phyloP scores from a whole-genome alignment of 2,797 vertebrate species.

The Meriones psammophilus region DNA sequence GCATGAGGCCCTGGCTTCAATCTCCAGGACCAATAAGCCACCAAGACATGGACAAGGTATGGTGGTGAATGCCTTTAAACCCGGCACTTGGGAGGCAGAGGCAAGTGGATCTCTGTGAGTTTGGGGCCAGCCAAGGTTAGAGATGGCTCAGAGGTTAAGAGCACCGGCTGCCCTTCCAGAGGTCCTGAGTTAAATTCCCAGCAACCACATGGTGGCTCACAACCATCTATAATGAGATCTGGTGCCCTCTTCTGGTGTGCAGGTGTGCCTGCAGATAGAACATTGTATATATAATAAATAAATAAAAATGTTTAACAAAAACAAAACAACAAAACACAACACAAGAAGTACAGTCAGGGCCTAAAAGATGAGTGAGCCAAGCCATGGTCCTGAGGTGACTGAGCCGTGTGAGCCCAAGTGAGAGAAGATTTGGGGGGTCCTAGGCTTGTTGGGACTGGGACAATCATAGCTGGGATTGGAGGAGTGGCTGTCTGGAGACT shows the following conservation, averaged over 20 bases:
- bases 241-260: no score
- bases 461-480: background rate
- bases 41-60: background rate
- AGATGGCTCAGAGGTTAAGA: no score
- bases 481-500: background rate
- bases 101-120: background rate
- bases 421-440: conserved; percentile 20
- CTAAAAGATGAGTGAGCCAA: conserved; percentile 21
- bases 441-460: conserved; percentile 43
- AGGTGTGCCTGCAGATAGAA: no score
- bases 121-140: background rate
- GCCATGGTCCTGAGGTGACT: background rate
- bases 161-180: no score
- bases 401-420: conserved; percentile 51
- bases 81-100: background rate
- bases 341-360: background rate
- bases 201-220: no score
- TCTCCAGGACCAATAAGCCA: background rate
- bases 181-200: no score
- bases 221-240: no score
- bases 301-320: background rate
- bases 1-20: background rate
- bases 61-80: background rate
- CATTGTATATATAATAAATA: no score
- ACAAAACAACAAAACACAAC: background rate